phyloP scores from a whole-genome alignment of 2,113 vertebrate species.

The Takifugu bimaculatus region DNA sequence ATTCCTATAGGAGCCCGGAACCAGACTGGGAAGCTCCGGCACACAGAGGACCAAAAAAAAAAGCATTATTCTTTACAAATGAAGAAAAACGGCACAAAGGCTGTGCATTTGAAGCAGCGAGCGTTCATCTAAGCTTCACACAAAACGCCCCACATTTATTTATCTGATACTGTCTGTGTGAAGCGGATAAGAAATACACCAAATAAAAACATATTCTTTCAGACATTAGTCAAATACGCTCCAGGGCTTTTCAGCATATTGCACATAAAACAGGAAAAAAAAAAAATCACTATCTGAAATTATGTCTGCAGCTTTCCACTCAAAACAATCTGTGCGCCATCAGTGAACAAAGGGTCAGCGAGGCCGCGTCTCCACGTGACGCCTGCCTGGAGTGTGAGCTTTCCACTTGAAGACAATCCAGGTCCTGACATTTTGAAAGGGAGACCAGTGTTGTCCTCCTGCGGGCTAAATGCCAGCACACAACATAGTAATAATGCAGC shows the following conservation, averaged over 20 bases:
- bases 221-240: constrained; percentile 42
- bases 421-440: constrained; percentile 20
- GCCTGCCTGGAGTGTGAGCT: background rate
- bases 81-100: constrained; percentile 55
- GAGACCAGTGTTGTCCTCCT: constrained; percentile 3
- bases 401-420: constrained; percentile 16
- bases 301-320: constrained; percentile 11
- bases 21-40: constrained; percentile 43
- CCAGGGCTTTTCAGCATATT: constrained; percentile 12
- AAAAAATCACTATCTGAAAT: constrained; percentile 4
- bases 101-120: constrained; percentile 51
- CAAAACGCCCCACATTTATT: constrained; percentile 41
- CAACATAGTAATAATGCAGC: constrained; percentile 20
- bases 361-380: background rate
- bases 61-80: constrained; percentile 61
- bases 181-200: constrained; percentile 39
- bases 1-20: constrained; percentile 37
- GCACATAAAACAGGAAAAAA: no score
- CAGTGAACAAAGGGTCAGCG: constrained; percentile 7
- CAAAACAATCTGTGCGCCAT: background rate
- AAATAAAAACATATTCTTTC: constrained; percentile 31
- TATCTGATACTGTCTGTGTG: constrained; percentile 49
- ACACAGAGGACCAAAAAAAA: constrained; percentile 32
- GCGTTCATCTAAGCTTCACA: constrained; percentile 54
- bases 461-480: constrained; percentile 15